Evolutionary conservation across 2,797 vertebrate genomes (phyloP).

Genomic region (Platyrinchus mystaceus): DNA sequence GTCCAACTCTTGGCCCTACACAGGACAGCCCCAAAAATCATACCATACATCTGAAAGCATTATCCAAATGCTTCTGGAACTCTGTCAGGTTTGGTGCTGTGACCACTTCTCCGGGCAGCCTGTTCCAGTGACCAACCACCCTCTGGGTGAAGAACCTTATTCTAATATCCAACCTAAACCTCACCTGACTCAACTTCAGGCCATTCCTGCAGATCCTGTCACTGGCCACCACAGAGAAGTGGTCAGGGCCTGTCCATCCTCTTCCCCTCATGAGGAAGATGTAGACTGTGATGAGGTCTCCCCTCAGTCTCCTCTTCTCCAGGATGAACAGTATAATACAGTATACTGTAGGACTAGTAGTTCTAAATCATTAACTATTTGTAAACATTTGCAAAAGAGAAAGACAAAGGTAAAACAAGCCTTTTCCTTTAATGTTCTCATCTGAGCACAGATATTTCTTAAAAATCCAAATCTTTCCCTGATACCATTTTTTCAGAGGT

Average conservation of each 20-base stretch:
- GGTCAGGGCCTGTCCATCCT: not conserved
- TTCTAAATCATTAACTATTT: not conserved
- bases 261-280: fast-evolving
- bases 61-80: not conserved
- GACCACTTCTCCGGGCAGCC: not conserved
- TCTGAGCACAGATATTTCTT: not conserved
- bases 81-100: not conserved
- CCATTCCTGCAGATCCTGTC: not conserved
- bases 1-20: not conserved
- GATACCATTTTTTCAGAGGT: not conserved
- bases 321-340: not conserved
- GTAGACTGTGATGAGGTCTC: not conserved
- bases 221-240: not conserved
- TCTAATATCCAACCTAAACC: not conserved
- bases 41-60: no score
- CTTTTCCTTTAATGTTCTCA: not conserved
- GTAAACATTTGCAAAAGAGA: not conserved
- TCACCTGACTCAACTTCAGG: not conserved
- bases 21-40: not conserved
- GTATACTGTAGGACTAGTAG: not conserved
- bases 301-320: not conserved
- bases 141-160: not conserved
- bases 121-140: fast-evolving
- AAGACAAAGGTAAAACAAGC: not conserved
- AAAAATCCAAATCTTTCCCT: not conserved